phyloP scores from a whole-genome alignment of 2,113 vertebrate species.

The Corythornis cristatus region DNA sequence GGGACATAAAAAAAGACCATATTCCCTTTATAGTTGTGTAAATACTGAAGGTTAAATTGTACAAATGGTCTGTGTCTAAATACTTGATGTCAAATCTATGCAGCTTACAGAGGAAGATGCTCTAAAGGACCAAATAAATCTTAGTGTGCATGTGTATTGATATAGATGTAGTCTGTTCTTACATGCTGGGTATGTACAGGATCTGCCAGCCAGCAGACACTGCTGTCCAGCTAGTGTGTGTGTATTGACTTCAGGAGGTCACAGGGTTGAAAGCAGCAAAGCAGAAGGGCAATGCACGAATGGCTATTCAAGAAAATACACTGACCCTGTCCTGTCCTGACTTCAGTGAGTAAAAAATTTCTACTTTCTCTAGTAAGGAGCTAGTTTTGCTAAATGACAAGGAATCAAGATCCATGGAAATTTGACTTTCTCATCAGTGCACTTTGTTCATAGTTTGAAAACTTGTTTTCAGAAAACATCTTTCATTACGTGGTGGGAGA shows the following conservation, averaged over 20 bases:
- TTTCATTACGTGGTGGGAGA: not conserved
- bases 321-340: not conserved
- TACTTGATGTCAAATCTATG: not conserved
- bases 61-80: constrained; percentile 39
- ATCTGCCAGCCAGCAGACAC: not conserved
- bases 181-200: not conserved
- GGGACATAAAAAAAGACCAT: constrained; percentile 39
- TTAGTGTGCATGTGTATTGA: not conserved
- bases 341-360: not conserved
- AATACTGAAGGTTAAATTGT: constrained; percentile 62
- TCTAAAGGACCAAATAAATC: not conserved
- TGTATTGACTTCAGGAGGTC: not conserved
- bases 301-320: not conserved
- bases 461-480: not conserved
- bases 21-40: constrained; percentile 54
- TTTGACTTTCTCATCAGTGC: not conserved
- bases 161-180: not conserved
- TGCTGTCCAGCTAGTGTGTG: not conserved
- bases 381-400: not conserved
- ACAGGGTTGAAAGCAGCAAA: not conserved
- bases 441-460: not conserved
- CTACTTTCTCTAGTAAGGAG: not conserved
- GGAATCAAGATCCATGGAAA: not conserved
- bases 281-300: not conserved
- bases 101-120: not conserved